These are phyloP conservation scores for Drosophila punjabiensis DNA, from an alignment of 1,140 invertebrate genomes.

Conservation along the genomic window DNA sequence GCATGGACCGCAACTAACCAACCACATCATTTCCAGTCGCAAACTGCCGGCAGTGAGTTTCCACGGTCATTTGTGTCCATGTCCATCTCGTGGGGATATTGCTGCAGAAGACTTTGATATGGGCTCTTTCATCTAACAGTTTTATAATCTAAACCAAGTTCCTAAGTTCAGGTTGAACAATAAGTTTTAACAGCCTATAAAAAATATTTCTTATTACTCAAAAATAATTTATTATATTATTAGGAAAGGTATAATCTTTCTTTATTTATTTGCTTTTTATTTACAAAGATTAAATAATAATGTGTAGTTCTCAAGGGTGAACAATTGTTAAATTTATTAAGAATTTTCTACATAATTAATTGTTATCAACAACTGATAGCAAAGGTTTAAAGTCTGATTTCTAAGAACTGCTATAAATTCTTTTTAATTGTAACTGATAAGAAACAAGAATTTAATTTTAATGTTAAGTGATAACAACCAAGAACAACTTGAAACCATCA, in stretches of 20 bases:
- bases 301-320: background rate
- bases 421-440: background rate
- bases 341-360: background rate
- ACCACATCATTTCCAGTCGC: constrained; percentile 75
- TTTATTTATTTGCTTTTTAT: no score
- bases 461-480: background rate
- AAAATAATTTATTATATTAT: background rate
- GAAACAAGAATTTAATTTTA: background rate
- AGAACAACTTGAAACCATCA: background rate
- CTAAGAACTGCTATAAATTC: background rate
- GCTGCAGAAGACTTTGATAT: constrained; percentile 41
- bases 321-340: background rate
- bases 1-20: constrained; percentile 64
- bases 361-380: background rate
- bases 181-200: background rate
- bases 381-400: background rate
- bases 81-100: constrained; percentile 18
- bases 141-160: background rate
- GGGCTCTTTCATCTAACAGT: background rate
- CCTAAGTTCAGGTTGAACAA: background rate
- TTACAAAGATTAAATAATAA: background rate
- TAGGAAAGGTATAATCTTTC: background rate
- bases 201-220: background rate
- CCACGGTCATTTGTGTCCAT: constrained; percentile 25
- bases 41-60: constrained; percentile 58